phyloP scores from a whole-genome alignment of 2,888 invertebrate genomes.

The Agriopis aurantiaria region DNA sequence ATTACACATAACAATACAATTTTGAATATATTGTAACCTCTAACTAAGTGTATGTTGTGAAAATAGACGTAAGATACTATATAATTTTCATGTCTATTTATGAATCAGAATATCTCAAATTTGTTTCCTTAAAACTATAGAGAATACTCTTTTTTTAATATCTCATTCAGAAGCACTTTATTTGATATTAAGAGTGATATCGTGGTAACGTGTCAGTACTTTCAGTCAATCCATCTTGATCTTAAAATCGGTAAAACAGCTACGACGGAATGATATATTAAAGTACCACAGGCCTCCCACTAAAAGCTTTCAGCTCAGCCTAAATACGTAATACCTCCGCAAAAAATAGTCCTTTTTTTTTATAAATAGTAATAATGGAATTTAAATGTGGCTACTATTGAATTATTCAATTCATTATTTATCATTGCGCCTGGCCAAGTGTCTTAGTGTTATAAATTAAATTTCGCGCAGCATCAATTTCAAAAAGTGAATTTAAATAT shows the following conservation, averaged over 20 bases:
- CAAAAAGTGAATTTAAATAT: background rate
- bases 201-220: slow-evolving; percentile 9
- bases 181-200: slow-evolving; percentile 11
- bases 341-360: slow-evolving; percentile 11
- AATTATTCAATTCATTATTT: slow-evolving; percentile 18
- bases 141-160: background rate
- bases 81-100: too few relatives aligned
- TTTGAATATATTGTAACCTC: background rate
- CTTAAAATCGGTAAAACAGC: slow-evolving; percentile 27
- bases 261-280: slow-evolving; percentile 33
- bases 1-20: too few relatives aligned
- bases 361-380: slow-evolving; percentile 12
- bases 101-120: too few relatives aligned
- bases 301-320: slow-evolving; percentile 29
- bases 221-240: slow-evolving; percentile 24
- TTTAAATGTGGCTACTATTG: slow-evolving; percentile 17
- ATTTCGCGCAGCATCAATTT: slow-evolving; percentile 4
- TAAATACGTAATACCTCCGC: slow-evolving; percentile 19
- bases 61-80: background rate
- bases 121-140: too few relatives aligned
- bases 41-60: background rate
- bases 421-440: slow-evolving; percentile 7
- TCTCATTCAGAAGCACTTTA: background rate
- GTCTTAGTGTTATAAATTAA: slow-evolving; percentile 9
- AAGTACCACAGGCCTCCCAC: slow-evolving; percentile 19